Base-by-base conservation (phyloP, 2,888 invertebrate genomes). In the Scaeva pyrastri region DNA sequence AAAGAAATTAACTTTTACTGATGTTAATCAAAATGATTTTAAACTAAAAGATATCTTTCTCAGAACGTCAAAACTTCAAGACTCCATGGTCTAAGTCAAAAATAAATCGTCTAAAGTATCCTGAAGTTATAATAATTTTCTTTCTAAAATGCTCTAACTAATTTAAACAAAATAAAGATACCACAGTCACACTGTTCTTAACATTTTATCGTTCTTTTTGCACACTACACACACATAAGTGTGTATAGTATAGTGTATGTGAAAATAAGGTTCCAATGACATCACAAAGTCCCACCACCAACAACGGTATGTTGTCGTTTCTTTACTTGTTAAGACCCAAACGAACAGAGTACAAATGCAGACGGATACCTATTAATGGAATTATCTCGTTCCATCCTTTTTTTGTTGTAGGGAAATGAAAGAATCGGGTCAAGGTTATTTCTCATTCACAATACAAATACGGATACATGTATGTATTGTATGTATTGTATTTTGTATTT, bases 381-480 rank as follows among this genome's bases (percentile, higher is more conserved):
- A 31, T 31, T 31, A 31, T 31, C 8, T 31, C 31, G n/a, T 62
- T 58, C 39, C 52, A 21, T 52, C 6, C 12, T 68, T 39, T 66
- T 14, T 16, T n/a, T 31, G 19, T n/a, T 73, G 56, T 74, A 73
- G 52, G 48, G 74, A 86, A 78, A 60, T 82, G 66, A 71, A 50
- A 55, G 77, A 86, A 77, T 60, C 64, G 71, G 82, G 86, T 86
- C 86, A 86, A 86, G 86, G 86, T 86, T 82, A 74, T 39, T 52
- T 71, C n/a, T 43, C 58, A n/a, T 16, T n/a, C 72, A 48, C 19
- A 10, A 31, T 31, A 31, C 31, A 31, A 31, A 31, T 7, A 31
- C 31, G 6, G 5, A 31, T 31, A 31, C 5, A 31, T 5, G 8
- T 31, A 31, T 0, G 31, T 31, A 4, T 31, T 2, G 0, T 31